Conservation (phyloP, 2,113 vertebrate genomes). For the Vidua chalybeata region DNA sequence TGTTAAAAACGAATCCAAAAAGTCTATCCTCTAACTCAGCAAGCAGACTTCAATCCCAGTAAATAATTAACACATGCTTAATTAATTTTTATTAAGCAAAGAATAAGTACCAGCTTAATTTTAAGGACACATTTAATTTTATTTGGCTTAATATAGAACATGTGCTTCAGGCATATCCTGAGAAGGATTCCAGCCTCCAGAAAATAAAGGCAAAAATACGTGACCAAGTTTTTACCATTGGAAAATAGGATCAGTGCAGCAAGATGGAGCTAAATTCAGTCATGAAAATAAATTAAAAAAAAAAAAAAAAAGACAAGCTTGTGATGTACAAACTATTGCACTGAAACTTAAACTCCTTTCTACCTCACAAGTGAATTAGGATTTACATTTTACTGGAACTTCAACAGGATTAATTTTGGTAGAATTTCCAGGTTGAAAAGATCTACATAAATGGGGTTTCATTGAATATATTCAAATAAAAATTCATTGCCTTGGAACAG, state of each 20-base stretch:
- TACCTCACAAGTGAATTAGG: neutral
- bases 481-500: neutral
- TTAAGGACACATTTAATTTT: neutral
- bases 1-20: constrained; percentile 13
- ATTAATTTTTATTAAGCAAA: neutral
- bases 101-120: neutral
- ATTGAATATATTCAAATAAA: neutral
- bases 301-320: neutral
- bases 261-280: neutral
- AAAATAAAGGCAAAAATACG: neutral
- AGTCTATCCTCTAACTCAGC: neutral
- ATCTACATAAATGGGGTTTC: neutral
- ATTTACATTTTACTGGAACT: neutral
- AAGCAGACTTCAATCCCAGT: neutral
- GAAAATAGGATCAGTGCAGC: neutral
- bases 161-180: neutral
- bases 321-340: neutral
- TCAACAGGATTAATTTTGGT: neutral
- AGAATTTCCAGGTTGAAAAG: neutral
- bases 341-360: neutral
- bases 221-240: neutral
- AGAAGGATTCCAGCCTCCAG: neutral
- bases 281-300: neutral
- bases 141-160: neutral
- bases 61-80: neutral